Evolutionary conservation across 2,797 vertebrate species (phyloP).

Genomic region (Craterocephalus amniculus): DNA sequence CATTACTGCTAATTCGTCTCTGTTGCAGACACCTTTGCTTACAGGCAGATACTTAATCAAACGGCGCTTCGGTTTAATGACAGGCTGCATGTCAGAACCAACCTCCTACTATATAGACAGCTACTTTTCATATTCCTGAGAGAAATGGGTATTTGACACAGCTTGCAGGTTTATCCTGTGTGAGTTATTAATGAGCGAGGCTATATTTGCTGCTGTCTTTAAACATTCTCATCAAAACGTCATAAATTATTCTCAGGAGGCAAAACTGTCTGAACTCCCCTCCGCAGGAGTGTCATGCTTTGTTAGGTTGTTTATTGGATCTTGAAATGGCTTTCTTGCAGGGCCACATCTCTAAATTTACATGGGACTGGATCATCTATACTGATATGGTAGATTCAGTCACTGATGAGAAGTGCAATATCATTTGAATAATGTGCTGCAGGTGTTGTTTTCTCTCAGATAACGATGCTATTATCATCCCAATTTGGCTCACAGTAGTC

Average conservation of each 20-base stretch:
- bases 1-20: conserved; percentile 57
- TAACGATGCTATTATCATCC: conserved; percentile 3
- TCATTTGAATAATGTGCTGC: neutral
- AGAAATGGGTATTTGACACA: conserved; percentile 36
- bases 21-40: conserved; percentile 55
- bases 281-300: conserved; percentile 42
- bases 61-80: conserved; percentile 26
- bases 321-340: conserved; percentile 29
- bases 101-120: conserved; percentile 28
- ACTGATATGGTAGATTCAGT: neutral
- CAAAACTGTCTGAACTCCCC: conserved; percentile 19
- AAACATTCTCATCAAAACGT: conserved; percentile 51
- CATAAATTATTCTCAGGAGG: conserved; percentile 50
- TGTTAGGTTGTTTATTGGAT: conserved; percentile 40
- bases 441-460: conserved; percentile 23
- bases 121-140: conserved; percentile 30
- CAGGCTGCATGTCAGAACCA: conserved; percentile 64
- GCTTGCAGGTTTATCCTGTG: conserved; percentile 30
- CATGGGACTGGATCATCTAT: conserved; percentile 2
- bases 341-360: neutral
- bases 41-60: conserved; percentile 63
- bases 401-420: conserved; percentile 8
- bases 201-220: conserved; percentile 38
- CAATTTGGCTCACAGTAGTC: neutral
- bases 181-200: conserved; percentile 38